Base-by-base conservation (phyloP, 2,888 invertebrate genomes). In the Zelleria hepariella region DNA sequence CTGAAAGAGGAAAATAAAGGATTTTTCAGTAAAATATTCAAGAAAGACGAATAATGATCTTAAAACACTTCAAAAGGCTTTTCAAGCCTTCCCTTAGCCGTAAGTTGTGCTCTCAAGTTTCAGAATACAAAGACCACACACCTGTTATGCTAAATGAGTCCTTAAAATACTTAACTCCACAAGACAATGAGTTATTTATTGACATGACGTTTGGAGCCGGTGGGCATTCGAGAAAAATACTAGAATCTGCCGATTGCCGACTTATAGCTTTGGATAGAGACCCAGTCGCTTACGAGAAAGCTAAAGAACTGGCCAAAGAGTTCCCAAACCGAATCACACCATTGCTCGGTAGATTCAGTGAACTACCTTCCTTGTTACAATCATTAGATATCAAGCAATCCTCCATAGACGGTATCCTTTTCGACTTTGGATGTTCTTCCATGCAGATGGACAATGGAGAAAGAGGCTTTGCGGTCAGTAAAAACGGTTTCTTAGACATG, bases 151-250 rank as follows among this genome's bases (percentile, higher is more conserved):
- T 90, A 53, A 83, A 92, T 62, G 93, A 95, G 80, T 93, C 94
- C 0, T 73, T 95, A 55, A 82, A 92, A 60, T 92, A 92, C 73
- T 77, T 96, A 57, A 90, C 93, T 65, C 93, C 94, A 0, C 75
- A 82, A 62, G 77, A 91, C 51, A 84, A 91, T 61, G 91, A 94
- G 79, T 82, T 90, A 5, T 92, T 95, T 66, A 86, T 98, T 63
- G 98, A 98, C 74, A 97, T 98, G 97, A 98, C 98, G 15, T 98
- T 98, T 87, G 98, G 98, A 26, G 95, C 95, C 23, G 98, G 98
- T 6, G 98, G 98, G 0, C 98, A 98, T 74, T 92, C 95, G 8
- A 90, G 87, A 66, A 90, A 90, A 72, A 90, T 98, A 66, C 86
- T 98, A 55, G 90, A 94, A 70, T 73, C 88, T 26, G 89, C 91